Conservation (phyloP, 2,113 vertebrate species). For the Phoxinus phoxinus region DNA sequence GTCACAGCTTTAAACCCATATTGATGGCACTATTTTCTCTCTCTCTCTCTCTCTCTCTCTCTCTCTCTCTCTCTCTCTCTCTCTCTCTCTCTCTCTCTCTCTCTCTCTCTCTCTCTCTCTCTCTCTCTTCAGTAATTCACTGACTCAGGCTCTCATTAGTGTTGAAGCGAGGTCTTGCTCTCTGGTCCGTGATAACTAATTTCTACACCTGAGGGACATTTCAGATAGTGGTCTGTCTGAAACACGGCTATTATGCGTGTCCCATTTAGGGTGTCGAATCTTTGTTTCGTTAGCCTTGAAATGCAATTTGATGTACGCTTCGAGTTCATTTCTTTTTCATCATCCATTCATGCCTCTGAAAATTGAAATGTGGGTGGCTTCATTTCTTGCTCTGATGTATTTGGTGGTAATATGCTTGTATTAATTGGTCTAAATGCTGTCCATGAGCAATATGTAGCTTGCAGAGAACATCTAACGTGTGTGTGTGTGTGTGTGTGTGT, state of each 20-base stretch:
- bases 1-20: slow-evolving; percentile 18
- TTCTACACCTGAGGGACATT: slow-evolving; percentile 46
- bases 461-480: not conserved
- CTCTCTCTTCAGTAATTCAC: slow-evolving; percentile 35
- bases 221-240: slow-evolving; percentile 33
- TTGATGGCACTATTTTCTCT: not conserved
- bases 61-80: no score
- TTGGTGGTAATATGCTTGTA: not conserved
- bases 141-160: slow-evolving; percentile 37
- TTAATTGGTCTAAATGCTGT: slow-evolving; percentile 5
- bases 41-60: no score
- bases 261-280: slow-evolving; percentile 15
- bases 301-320: not conserved
- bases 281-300: slow-evolving; percentile 18
- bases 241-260: slow-evolving; percentile 25
- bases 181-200: slow-evolving; percentile 6
- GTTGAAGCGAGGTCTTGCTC: slow-evolving; percentile 22
- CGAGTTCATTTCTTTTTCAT: slow-evolving; percentile 8
- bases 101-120: not conserved
- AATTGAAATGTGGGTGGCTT: slow-evolving; percentile 10
- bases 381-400: slow-evolving; percentile 13
- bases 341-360: not conserved
- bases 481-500: no score
- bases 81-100: no score
- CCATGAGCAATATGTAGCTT: not conserved